Evolutionary conservation across 2,888 invertebrate genomes (phyloP), one percentile per base, ranked within the genome.

Genomic region (Parnassius glacialis): DNA sequence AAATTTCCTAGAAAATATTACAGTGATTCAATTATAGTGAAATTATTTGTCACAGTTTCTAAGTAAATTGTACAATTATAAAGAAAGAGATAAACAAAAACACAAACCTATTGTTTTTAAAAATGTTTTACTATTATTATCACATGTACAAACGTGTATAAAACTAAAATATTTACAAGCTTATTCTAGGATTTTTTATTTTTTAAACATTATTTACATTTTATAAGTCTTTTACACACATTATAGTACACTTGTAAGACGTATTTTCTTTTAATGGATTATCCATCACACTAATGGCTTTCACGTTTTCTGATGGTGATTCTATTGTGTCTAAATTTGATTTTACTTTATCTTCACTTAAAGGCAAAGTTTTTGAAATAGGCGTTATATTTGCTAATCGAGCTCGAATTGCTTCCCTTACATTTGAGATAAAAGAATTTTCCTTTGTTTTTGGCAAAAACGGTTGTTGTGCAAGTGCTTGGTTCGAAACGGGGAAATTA

Each of bases 211-310:
- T 48, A 50, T 34, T 41, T 56, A 59, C n/a, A 53, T 58, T 56
- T 62, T 59, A 16, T 65, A 68, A 68, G 54, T 85, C 82, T 64
- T 78, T 83, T 3, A 79, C 78, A 68, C 90, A 90, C 42, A 84
- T 70, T 82, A 90, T 82, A 67, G 73, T 83, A 70, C 90, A 90
- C 67, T 80, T 84, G 63, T 88, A 90, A 0, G 84, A 68, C 13
- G 83, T 77, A 64, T 87, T 86, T 76, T 89, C 84, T 69, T 83
- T 80, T 43, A 87, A 66, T 0, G 76, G 61, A 25, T 50, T 59
- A 25, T 51, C 16, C 10, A 44, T 9, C 42, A 51, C 11, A 20
- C 50, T 55, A 34, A 48, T 13, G 48, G 55, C 52, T 20, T 63
- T 58, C 1, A 59, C 11, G n/a, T 47, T 59, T 10, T 48, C 59